Evolutionary conservation across 2,888 invertebrate genomes (phyloP).

Genomic region (Cosmia trapezina): DNA sequence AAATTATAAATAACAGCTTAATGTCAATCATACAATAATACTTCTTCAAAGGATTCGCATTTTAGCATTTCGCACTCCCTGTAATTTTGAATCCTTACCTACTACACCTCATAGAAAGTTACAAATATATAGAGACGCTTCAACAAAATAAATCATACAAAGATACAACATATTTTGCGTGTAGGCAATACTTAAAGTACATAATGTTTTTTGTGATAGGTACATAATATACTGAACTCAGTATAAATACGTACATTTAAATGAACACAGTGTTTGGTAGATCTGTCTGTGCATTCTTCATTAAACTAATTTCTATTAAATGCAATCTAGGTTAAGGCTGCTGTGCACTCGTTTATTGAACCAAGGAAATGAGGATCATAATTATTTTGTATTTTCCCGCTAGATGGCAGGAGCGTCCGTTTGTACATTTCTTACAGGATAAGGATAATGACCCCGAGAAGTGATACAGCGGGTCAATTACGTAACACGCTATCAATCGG

Average conservation of each 20-base stretch:
- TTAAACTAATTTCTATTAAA: constrained; percentile 75
- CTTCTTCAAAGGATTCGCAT: constrained; percentile 38
- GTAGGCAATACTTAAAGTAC: constrained; percentile 52
- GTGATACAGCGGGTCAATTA: neutral
- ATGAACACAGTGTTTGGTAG: constrained; percentile 84
- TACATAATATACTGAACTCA: constrained; percentile 51
- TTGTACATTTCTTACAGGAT: constrained; percentile 11
- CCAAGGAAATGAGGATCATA: constrained; percentile 28
- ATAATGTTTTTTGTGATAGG: constrained; percentile 63
- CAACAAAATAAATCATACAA: constrained; percentile 48
- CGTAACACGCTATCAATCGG: no score
- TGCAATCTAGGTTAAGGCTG: constrained; percentile 73
- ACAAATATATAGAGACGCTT: constrained; percentile 18
- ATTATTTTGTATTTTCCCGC: constrained; percentile 6
- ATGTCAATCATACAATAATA: constrained; percentile 55
- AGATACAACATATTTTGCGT: constrained; percentile 49
- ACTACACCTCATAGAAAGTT: constrained; percentile 3
- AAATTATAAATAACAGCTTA: constrained; percentile 60
- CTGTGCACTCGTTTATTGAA: constrained; percentile 53
- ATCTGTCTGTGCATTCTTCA: constrained; percentile 80
- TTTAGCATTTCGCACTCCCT: constrained; percentile 48
- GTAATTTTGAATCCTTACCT: constrained; percentile 27
- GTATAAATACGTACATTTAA: constrained; percentile 66
- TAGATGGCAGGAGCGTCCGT: constrained; percentile 30
- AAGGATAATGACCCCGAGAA: constrained; percentile 27